Conservation (phyloP, 2,888 invertebrate species). For the Agonopterix alstromeriana region DNA sequence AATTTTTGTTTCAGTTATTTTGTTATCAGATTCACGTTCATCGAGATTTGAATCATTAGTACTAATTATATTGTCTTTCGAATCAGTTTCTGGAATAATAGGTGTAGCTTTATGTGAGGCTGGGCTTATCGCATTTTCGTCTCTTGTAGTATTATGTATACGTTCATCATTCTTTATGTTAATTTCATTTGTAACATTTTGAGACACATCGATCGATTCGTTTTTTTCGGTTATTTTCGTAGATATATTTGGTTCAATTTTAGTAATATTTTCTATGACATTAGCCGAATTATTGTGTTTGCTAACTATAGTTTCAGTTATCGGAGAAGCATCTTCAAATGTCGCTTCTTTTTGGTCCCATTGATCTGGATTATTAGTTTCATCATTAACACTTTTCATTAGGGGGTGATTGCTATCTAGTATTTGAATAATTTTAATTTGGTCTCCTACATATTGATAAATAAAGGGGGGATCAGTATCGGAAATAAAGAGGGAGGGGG, state of each 20-base stretch:
- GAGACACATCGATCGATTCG: background rate
- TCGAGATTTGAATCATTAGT: constrained; percentile 8
- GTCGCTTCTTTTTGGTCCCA: constrained; percentile 37
- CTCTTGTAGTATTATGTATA: constrained; percentile 7
- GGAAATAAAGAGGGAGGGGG: constrained; percentile 54
- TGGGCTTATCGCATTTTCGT: constrained; percentile 4
- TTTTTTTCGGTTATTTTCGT: constrained; percentile 2
- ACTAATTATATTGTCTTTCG: constrained; percentile 5
- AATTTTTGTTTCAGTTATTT: constrained; percentile 14
- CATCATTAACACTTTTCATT: constrained; percentile 31
- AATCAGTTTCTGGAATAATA: background rate
- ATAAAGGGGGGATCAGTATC: constrained; percentile 64
- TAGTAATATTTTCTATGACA: constrained; percentile 6
- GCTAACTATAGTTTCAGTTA: constrained; percentile 10
- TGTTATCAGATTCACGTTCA: background rate
- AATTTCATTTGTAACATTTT: constrained; percentile 5
- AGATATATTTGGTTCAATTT: constrained; percentile 7
- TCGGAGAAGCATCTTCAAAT: constrained; percentile 21
- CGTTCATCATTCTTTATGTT: constrained; percentile 12
- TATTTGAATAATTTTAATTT: constrained; percentile 63
- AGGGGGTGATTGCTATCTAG: constrained; percentile 53
- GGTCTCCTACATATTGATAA: constrained; percentile 63
- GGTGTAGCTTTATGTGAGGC: too few relatives aligned
- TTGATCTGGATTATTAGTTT: constrained; percentile 38
- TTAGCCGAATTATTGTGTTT: background rate